Base-by-base conservation (phyloP, 2,888 invertebrate genomes). In the Kuschelorhynchus macadamiae region DNA sequence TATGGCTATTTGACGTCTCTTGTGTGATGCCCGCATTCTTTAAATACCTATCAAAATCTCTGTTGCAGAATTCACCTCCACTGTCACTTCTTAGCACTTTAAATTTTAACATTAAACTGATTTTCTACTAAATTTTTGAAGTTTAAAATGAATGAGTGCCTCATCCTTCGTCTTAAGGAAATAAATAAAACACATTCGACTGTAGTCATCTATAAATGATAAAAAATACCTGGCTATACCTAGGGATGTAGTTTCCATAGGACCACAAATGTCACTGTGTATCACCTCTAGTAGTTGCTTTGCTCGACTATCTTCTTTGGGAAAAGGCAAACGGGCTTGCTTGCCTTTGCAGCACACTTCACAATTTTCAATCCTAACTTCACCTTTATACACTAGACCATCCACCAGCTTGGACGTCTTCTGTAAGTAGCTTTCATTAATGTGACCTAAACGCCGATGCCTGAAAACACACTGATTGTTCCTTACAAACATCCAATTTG, bases 271-370 rank as follows among this genome's bases (percentile, higher is more conserved):
- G 42, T 70, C 70, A 30, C 46, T 14, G 56, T 72, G 73, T 5
- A 74, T 55, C 1, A 72, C 33, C 14, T 72, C 71, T 25, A n/a
- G 32, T n/a, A 68, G n/a, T 17, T 44, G 12, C 16, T 16, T 55
- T 7, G 62, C 64, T 39, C 68, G n/a, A 11, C 12, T 41, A 30
- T 61, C 64, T 17, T 16, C 47, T 33, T 50, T 11, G 12, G 59
- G 42, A 57, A 80, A 80, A 12, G 78, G 77, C 33, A 77, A 71
- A 14, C 78, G 66, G 1, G 57, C 5, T 47, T 79, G 76, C 50
- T 78, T 79, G 0, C 73, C 78, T 59, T 79, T 76, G 75, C 62
- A 74, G 55, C 77, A 73, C 16, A 59, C 42, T 52, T 41, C 55
- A 59, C 66, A 67, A 36, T 67, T 46, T 12, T 52, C 9, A 30